These are phyloP conservation scores for Pseudomyrmex concolor DNA, from an alignment of 1,140 invertebrate species.

Conservation along the genomic window DNA sequence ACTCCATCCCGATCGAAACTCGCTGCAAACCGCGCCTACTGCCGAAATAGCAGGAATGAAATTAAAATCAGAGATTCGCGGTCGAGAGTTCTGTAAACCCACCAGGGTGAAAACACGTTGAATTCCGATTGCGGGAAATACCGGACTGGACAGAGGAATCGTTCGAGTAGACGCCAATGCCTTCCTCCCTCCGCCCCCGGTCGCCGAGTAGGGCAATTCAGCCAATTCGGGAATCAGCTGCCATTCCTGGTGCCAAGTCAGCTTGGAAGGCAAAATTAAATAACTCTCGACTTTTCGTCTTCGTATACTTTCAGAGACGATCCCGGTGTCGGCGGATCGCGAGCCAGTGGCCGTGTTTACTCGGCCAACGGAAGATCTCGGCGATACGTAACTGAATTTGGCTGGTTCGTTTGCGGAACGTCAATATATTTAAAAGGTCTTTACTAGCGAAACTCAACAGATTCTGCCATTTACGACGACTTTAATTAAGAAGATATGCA, in stretches of 20 bases:
- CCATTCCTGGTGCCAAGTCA: conserved; percentile 75
- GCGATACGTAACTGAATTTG: conserved; percentile 38
- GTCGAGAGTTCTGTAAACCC: conserved; percentile 63
- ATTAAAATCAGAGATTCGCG: conserved; percentile 63
- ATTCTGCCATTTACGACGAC: not conserved
- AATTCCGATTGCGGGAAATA: conserved; percentile 67
- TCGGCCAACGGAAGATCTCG: conserved; percentile 6
- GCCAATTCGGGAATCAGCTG: conserved; percentile 69
- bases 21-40: conserved; percentile 15
- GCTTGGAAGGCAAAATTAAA: conserved; percentile 75
- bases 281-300: conserved; percentile 64
- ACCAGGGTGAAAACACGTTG: conserved; percentile 63
- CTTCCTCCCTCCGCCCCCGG: not conserved
- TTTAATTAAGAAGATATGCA: not conserved
- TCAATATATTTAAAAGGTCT: conserved; percentile 34
- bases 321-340: not conserved
- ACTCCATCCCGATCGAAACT: not conserved
- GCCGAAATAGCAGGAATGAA: conserved; percentile 34
- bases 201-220: conserved; percentile 48
- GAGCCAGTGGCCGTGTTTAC: conserved; percentile 14
- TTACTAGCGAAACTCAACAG: conserved; percentile 7
- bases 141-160: conserved; percentile 49
- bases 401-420: conserved; percentile 21
- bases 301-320: not conserved
- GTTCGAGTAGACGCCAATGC: conserved; percentile 24